These are phyloP conservation scores for Urechis unicinctus DNA, from an alignment of 2,888 invertebrate species.

Conservation along the genomic window DNA sequence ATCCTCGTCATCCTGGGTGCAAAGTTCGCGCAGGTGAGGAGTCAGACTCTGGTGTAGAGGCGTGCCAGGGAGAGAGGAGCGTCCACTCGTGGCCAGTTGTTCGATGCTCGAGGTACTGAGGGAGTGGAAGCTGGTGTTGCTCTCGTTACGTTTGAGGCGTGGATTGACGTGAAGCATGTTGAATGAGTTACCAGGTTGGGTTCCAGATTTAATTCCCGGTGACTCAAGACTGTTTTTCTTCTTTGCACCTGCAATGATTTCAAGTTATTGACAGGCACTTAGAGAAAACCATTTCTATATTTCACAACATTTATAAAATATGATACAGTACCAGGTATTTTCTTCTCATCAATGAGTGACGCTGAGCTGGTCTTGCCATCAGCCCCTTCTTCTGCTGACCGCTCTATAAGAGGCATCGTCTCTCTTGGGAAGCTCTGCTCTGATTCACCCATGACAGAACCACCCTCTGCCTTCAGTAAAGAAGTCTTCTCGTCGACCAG, in stretches of 20 bases:
- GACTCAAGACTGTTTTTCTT: too few relatives aligned
- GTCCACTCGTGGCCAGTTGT: background rate
- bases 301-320: too few relatives aligned
- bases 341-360: too few relatives aligned
- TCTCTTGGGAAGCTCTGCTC: too few relatives aligned
- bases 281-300: too few relatives aligned
- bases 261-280: too few relatives aligned
- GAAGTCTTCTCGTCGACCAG: conserved; percentile 69
- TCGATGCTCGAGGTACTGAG: conserved; percentile 11
- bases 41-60: conserved; percentile 23
- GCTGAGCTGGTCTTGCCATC: too few relatives aligned
- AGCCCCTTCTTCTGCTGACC: too few relatives aligned
- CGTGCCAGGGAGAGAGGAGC: conserved; percentile 19
- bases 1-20: conserved; percentile 62
- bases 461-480: conserved; percentile 58
- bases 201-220: background rate
- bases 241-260: too few relatives aligned
- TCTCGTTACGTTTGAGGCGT: conserved; percentile 32
- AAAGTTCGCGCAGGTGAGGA: conserved; percentile 21
- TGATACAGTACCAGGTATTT: too few relatives aligned
- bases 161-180: too few relatives aligned
- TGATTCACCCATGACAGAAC: conserved; percentile 20
- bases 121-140: conserved; percentile 46
- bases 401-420: too few relatives aligned
- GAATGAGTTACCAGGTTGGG: background rate